Conservation (phyloP, 2,797 vertebrate genomes). For the Fistularia commersonii region DNA sequence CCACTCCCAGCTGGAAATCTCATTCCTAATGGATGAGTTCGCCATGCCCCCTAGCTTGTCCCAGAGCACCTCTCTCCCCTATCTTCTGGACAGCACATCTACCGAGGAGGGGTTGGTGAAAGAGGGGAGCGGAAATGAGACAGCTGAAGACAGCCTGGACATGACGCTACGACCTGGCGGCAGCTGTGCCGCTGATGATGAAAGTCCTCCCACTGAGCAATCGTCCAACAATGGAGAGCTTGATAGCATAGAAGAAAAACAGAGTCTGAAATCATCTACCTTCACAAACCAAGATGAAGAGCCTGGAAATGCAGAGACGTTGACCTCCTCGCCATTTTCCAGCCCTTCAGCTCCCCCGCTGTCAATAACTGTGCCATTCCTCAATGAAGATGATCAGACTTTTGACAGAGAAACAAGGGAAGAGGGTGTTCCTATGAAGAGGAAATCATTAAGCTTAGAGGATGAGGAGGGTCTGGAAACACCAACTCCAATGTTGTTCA, state of each 20-base stretch:
- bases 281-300: constrained; percentile 26
- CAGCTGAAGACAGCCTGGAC: neutral
- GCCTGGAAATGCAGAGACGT: constrained; percentile 19
- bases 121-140: constrained; percentile 23
- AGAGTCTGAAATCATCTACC: constrained; percentile 12
- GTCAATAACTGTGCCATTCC: constrained; percentile 67
- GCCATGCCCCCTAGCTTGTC: constrained; percentile 92
- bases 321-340: constrained; percentile 61
- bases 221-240: constrained; percentile 34
- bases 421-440: constrained; percentile 50
- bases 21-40: constrained; percentile 99
- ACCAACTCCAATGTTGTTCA: constrained; percentile 76
- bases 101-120: constrained; percentile 51
- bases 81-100: constrained; percentile 77
- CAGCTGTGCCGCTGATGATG: constrained; percentile 58
- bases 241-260: constrained; percentile 35
- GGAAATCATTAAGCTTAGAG: constrained; percentile 36
- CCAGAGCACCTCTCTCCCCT: constrained; percentile 84
- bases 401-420: constrained; percentile 31
- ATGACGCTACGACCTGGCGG: no score
- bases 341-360: constrained; percentile 51
- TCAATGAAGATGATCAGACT: constrained; percentile 60
- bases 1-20: constrained; percentile 97
- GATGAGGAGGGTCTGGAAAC: constrained; percentile 58
- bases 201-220: constrained; percentile 52